Evolutionary conservation across 1,140 invertebrate species (phyloP), one percentile per base, ranked within the genome.

Genomic region (Procambarus virginalis): DNA sequence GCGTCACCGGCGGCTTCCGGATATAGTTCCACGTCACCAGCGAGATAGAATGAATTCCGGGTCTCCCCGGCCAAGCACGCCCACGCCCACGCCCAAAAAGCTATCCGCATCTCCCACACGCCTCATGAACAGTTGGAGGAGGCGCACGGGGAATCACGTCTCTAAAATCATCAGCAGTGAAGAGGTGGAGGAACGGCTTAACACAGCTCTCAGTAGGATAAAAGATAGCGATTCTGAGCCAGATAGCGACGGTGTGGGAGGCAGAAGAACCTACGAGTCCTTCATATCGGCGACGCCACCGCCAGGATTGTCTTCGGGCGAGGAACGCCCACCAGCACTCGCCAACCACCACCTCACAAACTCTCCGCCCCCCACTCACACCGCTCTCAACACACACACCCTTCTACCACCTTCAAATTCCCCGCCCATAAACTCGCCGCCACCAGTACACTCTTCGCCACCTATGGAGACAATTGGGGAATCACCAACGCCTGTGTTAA

Each of bases 1-100:
- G 3, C 86, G 20, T 5, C 86, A 70, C 79, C 20, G 20, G 2
- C 78, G 78, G 9, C 86, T 88, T 20, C 86, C 86, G 34, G 64
- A 80, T 49, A 88, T 88, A 60, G 2, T 60, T 12, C 78, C 10
- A 9, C 86, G 86, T 0, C 78, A 78, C 10, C 20, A 20, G 12
- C 14, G 20, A 9, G 48, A 75, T 68, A 10, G 9, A 2, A 6
- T 46, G 49, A 10, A 75, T 3, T 75, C 46, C n/a, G 22, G 0
- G 14, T 10, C n/a, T 14, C 58, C 68, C 6, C 55, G 48, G 22
- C 82, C 22, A 3, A 3, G 9, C 14, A 64, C 82, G 46, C 82
- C 82, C 12, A 60, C 22, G 70, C 81, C 81, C 55, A 64, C 5
- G n/a, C 34, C 22, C 46, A 14, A 20, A 20, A 55, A 17, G 51